phyloP scores from a whole-genome alignment of 1,140 invertebrate genomes.

The Mya arenaria region DNA sequence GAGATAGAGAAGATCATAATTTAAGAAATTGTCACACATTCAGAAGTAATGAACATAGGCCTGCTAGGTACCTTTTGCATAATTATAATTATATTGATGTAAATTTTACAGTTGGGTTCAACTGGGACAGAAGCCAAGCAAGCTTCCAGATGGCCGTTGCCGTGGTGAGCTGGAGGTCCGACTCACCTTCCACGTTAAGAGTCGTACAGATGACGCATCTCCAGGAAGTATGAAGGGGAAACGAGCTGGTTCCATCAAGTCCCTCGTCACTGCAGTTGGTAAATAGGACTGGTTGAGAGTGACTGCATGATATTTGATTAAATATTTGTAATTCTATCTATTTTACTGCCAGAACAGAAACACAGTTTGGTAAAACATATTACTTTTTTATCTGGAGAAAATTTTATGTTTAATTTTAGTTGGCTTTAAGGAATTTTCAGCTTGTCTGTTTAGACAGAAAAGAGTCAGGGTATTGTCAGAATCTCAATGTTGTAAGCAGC shows the following conservation, averaged over 20 bases:
- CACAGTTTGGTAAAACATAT: no score
- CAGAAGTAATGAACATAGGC: no score
- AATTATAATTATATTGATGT: no score
- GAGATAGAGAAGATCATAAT: no score
- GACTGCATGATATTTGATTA: background rate
- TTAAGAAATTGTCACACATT: no score
- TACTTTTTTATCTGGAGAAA: no score
- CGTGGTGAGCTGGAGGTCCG: conserved; percentile 95
- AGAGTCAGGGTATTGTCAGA: no score
- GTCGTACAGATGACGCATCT: conserved; percentile 63
- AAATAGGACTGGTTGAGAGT: conserved; percentile 1
- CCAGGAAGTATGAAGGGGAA: conserved; percentile 37
- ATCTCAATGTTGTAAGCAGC: no score
- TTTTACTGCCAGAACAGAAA: background rate
- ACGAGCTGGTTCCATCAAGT: conserved; percentile 43
- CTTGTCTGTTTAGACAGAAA: no score
- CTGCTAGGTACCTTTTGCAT: no score
- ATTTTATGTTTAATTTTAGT: no score
- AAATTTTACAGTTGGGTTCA: conserved; percentile 86
- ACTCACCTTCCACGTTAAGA: conserved; percentile 93
- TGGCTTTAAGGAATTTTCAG: no score
- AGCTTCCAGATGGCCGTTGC: conserved; percentile 89
- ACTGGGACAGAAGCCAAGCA: conserved; percentile 85
- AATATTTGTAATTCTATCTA: background rate
- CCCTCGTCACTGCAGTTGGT: conserved; percentile 46